Base-by-base conservation (phyloP, 2,888 invertebrate genomes). In the Miltochrista miniata region DNA sequence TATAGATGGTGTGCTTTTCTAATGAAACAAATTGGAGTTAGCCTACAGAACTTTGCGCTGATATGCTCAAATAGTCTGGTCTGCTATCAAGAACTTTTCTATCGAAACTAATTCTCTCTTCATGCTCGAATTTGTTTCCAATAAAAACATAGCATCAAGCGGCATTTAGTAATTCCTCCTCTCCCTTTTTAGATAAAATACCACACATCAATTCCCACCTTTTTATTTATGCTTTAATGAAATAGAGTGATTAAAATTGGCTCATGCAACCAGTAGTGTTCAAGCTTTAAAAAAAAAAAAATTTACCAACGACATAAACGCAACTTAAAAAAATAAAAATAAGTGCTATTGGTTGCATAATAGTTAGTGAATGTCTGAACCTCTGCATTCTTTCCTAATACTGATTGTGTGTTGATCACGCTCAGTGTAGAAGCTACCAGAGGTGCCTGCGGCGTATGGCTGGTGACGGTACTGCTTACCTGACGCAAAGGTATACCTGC, bases 401-500 rank as follows among this genome's bases (percentile, higher is more conserved):
- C 79, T 52, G 79, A 70, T 68, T 81, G 85, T 67, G 84, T 83
- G 70, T 66, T 76, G 78, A 79, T 72, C 76, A 85, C 70, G 69
- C 83, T 77, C 81, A 85, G 64, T 55, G 79, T 76, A 44, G 80
- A 69, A 58, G 74, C 76, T 83, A 83, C 81, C 79, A 82, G 84
- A 59, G 74, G 79, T 56, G 73, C 62, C 60, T 67, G 73, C 57
- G 82, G 84, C 70, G 72, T 64, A 63, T 72, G 79, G 61, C 82
- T 81, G 51, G 90, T 83, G 60, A 92, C 88, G 35, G 92, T 87
- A 68, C 92, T 92, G 81, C 92, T 93, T 70, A 94, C 93, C 85
- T 93, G 93, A 63, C 95, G 90, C 13, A 95, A 94, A 48, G 96
- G 96, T 67, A 97, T 93, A 57, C 97, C 96, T 56, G 96, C 96